Evolutionary conservation across 2,797 vertebrate genomes (phyloP), one percentile per base, ranked within the genome.

Genomic region (Varecia variegata): DNA sequence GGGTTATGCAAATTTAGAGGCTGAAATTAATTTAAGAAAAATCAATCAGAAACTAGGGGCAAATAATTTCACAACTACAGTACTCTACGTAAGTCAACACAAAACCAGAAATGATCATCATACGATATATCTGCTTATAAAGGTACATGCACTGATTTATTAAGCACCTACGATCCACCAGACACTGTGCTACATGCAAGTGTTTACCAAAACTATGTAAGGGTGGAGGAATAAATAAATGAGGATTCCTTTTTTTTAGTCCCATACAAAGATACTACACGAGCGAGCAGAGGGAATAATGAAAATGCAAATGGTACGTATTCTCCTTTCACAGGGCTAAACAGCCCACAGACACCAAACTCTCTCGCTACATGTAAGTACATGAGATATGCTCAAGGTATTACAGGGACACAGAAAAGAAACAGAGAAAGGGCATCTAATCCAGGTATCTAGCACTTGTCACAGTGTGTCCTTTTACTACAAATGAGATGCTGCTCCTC

Each of bases 1-100:
- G n/a, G 32, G 45, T 83, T 58, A 89, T 25, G 73, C 18, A 96
- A 93, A 87, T 83, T 82, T 89, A 30, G 80, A 97, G 13, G 13
- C 7, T 79, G 62, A 88, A 88, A 79, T 40, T 73, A 43, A 76
- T 89, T 89, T 86, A 96, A 96, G 84, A 87, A 94, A 90, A 93
- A 68, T 35, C 30, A 27, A 83, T 60, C 50, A 32, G 50, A 93
- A 86, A 83, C 52, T 14, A 58, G 7, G 40, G 32, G 40, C 20
- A 97, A 83, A 80, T 35, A 92, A 23, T 68, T 96, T 43, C 25
- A 25, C 17, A 58, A 81, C 27, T 47, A 32, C 9, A 47, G 25
- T 43, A 92, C 40, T 62, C 58, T 67, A 74, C 4, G 5, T 40
- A 85, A 58, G 5, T 35, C 58, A 88, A 67, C 0, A 82, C 10